Percentiles rank a stretch among this genome's conserved stretches.
Evolutionary conservation across 2,888 invertebrate genomes (phyloP).

Genomic region (Lordiphosa fenestrarum): DNA sequence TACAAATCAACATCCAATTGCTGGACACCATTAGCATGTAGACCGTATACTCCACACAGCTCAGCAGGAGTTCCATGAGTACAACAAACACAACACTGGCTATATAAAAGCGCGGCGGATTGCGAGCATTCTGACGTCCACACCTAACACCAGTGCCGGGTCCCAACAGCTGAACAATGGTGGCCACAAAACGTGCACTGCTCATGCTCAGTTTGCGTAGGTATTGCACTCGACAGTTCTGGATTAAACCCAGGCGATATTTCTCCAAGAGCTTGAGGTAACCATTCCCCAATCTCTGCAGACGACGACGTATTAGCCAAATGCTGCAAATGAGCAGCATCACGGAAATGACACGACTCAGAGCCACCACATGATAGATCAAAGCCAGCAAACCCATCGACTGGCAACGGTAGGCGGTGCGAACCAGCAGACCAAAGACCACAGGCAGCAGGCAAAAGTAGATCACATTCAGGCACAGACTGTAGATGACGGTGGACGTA

Average conservation of each 20-base stretch:
- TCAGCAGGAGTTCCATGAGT: slow-evolving; percentile 29
- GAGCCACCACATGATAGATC: slow-evolving; percentile 31
- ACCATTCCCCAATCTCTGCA: slow-evolving; percentile 24
- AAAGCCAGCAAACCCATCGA: slow-evolving; percentile 32
- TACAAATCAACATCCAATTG: slow-evolving; percentile 35
- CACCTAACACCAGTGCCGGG: slow-evolving; percentile 37
- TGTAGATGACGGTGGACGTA: slow-evolving; percentile 39
- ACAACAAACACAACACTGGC: slow-evolving; percentile 9
- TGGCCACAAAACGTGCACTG: slow-evolving; percentile 23
- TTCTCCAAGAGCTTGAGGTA: slow-evolving; percentile 19
- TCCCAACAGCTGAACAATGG: slow-evolving; percentile 25
- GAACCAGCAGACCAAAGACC: slow-evolving; percentile 15
- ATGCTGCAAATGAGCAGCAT: slow-evolving; percentile 19
- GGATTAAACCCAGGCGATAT: slow-evolving; percentile 5
- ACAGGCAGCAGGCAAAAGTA: slow-evolving; percentile 34
- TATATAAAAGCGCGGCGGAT: slow-evolving; percentile 13
- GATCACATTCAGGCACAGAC: slow-evolving; percentile 19
- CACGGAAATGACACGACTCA: slow-evolving; percentile 20
- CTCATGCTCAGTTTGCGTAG: slow-evolving; percentile 30
- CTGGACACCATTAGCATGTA: slow-evolving; percentile 22
- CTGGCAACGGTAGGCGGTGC: slow-evolving; percentile 24
- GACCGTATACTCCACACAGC: slow-evolving; percentile 23
- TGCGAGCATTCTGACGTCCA: slow-evolving; percentile 2
- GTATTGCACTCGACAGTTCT: slow-evolving; percentile 3
- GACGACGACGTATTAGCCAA: slow-evolving; percentile 28